These are phyloP conservation scores for Kryptopterus vitreolus DNA, from an alignment of 2,797 vertebrate species.

Conservation along the genomic window DNA sequence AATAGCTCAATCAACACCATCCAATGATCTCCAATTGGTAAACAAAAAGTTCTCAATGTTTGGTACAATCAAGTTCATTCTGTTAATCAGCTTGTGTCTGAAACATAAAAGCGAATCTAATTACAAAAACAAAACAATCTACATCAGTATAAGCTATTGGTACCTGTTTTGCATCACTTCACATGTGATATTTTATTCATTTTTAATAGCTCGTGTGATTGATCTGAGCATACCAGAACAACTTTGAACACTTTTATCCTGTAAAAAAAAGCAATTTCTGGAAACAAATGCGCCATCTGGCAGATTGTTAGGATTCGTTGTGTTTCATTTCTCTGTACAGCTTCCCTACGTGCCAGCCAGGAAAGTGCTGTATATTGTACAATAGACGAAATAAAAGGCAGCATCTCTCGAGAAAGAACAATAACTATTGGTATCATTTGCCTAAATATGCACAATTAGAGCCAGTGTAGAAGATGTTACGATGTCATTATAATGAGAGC, in stretches of 20 bases:
- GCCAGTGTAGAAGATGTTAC: background rate
- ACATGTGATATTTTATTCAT: background rate
- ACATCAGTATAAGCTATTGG: background rate
- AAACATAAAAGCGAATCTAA: background rate
- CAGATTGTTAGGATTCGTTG: too few relatives aligned
- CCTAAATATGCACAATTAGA: background rate
- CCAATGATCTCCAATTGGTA: background rate
- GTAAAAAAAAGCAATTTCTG: background rate
- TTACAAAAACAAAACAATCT: background rate
- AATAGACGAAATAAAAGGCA: conserved; percentile 5
- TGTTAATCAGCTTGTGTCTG: background rate
- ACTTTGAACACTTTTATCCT: background rate
- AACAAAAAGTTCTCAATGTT: background rate
- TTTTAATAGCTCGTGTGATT: background rate
- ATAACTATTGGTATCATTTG: background rate
- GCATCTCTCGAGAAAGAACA: background rate
- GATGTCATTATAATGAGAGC: conserved; percentile 2
- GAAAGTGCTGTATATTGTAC: background rate
- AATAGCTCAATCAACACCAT: background rate
- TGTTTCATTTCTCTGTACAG: background rate
- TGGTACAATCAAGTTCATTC: background rate
- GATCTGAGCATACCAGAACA: background rate
- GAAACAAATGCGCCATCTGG: background rate
- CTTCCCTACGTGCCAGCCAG: background rate
- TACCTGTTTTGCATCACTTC: background rate